These are phyloP conservation scores for Idaea dimidiata DNA, from an alignment of 2,888 invertebrate species.

Conservation along the genomic window DNA sequence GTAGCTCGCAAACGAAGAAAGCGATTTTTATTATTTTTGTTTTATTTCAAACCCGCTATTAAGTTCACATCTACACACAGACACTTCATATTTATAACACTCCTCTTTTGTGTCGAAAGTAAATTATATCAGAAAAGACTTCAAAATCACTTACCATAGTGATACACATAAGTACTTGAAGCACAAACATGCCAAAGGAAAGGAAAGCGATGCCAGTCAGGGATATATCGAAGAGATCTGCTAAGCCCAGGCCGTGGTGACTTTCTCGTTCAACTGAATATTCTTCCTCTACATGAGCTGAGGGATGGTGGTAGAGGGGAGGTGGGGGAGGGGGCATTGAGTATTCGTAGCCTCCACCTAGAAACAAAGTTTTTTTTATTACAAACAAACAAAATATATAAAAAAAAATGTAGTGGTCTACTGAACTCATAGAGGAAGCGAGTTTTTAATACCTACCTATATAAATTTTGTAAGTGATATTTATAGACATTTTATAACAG, in stretches of 20 bases:
- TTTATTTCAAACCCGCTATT: too few species aligned
- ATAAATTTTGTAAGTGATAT: too few species aligned
- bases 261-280: slow-evolving; percentile 66
- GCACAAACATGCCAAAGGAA: slow-evolving; percentile 89
- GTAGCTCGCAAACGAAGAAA: too few species aligned
- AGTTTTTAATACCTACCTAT: too few species aligned
- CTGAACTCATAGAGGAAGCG: too few species aligned
- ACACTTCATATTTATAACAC: too few species aligned
- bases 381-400: not conserved
- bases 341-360: slow-evolving; percentile 72
- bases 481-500: too few species aligned
- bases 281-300: slow-evolving; percentile 50
- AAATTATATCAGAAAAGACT: not conserved
- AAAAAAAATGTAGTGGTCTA: not conserved
- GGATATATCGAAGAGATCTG: slow-evolving; percentile 89
- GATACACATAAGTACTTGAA: slow-evolving; percentile 90
- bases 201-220: slow-evolving; percentile 90
- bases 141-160: slow-evolving; percentile 74
- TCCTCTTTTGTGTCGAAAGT: too few species aligned
- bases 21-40: too few species aligned
- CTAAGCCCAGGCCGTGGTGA: slow-evolving; percentile 82
- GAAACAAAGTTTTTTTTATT: not conserved
- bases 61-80: too few species aligned
- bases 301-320: slow-evolving; percentile 55
- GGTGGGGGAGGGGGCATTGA: slow-evolving; percentile 73